Base-by-base conservation (phyloP, 2,888 invertebrate species). In the Malacosoma neustria region DNA sequence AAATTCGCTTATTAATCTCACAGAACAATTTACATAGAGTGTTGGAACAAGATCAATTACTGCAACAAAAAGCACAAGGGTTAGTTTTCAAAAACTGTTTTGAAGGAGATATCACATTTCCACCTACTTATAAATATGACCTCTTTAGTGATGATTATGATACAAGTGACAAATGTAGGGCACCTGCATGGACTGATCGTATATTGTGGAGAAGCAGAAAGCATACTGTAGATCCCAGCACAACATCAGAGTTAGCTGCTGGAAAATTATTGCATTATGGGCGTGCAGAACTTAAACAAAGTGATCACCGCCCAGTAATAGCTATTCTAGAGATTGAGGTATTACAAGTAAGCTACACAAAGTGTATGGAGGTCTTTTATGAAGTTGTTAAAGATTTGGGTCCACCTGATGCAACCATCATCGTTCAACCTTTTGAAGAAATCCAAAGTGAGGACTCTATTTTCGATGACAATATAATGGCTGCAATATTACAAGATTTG, bases 101-200 rank as follows among this genome's bases (percentile, higher is more conserved):
- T 37, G 99, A 99, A 85, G 99, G 97, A 0, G 91, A 92, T 36
- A 92, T 98, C 22, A 91, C 89, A 32, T 99, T 99, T 72, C 90
- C 95, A 9, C 99, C 99, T 0, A 99, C 99, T 0, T 99, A 99
- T 74, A 99, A 99, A 70, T 99, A 99, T 69, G 99, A 99, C 84
- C 85, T 98, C 38, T 99, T 99, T 71, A 98, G 97, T 57, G 97
- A 99, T 70, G 98, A 99, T 76, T 99, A 98, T 69, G 99, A 99
- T 72, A 99, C 99, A 0, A 98, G 98, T 65, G 99, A 99, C 70
- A 99, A 99, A 77, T 92, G 93, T 64, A 89, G 99, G 40, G 94
- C 96, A 1, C 99, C 99, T 0, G 99, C 99, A 3, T 99, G 98
- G 98, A 99, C 99, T 0, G 99, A 99, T 76, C 88, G 99, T 43